Conservation (phyloP, 2,888 invertebrate genomes). For the Alviniconcha strummeri region DNA sequence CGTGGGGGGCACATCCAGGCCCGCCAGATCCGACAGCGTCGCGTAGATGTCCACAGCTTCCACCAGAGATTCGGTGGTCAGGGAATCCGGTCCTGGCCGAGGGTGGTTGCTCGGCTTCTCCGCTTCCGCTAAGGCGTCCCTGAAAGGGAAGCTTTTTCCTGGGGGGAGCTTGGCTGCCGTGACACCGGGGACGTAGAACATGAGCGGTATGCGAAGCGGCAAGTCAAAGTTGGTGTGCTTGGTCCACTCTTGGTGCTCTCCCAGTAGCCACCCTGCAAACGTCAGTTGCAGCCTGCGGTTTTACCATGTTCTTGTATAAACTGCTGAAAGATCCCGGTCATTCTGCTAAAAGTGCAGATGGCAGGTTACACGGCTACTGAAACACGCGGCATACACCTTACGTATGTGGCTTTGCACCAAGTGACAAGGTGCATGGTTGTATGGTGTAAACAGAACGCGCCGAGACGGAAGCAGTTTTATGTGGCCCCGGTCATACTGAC, state of each 20-base stretch:
- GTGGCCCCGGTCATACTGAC: no score
- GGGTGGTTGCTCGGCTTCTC: not conserved
- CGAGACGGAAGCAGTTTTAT: no score
- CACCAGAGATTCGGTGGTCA: slow-evolving; percentile 74
- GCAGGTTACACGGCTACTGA: no score
- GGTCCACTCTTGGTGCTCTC: slow-evolving; percentile 94
- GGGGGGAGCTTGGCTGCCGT: slow-evolving; percentile 41
- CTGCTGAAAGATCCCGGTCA: no score
- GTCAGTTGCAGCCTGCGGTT: no score
- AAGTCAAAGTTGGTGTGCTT: slow-evolving; percentile 93
- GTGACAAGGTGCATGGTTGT: no score
- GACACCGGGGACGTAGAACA: slow-evolving; percentile 82
- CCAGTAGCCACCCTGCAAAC: slow-evolving; percentile 87
- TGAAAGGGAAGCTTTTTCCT: not conserved
- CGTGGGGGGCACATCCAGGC: slow-evolving; percentile 76
- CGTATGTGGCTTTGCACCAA: no score
- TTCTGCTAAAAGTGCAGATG: no score
- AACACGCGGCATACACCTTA: no score
- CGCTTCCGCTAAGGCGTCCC: not conserved
- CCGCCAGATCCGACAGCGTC: slow-evolving; percentile 84
- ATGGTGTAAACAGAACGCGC: no score
- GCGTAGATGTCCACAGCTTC: slow-evolving; percentile 91
- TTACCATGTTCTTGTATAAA: no score
- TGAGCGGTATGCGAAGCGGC: slow-evolving; percentile 86
- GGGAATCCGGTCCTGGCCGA: no score